Conservation (phyloP, 2,113 vertebrate genomes). For the Bubo scandiacus region DNA sequence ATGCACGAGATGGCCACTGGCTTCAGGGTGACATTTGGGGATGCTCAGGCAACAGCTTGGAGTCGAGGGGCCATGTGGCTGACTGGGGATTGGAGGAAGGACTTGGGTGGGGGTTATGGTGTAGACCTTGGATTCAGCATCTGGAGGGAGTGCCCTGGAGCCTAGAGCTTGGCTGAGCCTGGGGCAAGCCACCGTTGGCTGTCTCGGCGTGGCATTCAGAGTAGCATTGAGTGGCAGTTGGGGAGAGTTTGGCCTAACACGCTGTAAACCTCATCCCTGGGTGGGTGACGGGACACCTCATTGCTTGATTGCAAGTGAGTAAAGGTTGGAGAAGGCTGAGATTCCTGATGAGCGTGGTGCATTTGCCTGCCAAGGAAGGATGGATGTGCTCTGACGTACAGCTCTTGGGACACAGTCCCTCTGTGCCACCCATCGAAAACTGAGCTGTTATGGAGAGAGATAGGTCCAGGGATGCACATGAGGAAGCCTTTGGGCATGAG, state of each 20-base stretch:
- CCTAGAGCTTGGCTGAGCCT: not conserved
- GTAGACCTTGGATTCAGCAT: not conserved
- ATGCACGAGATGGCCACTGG: fast-evolving
- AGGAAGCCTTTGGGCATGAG: not conserved
- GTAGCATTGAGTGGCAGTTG: not conserved
- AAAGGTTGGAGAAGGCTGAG: not conserved
- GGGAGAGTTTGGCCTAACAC: not conserved
- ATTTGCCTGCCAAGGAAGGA: not conserved
- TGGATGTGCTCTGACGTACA: fast-evolving
- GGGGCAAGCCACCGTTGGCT: not conserved
- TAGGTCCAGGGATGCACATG: not conserved
- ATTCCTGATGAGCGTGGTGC: not conserved
- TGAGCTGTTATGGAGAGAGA: not conserved
- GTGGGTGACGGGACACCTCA: not conserved
- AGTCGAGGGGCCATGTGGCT: fast-evolving
- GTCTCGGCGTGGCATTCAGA: not conserved
- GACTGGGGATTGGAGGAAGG: fast-evolving
- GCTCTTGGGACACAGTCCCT: not conserved
- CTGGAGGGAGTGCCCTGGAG: not conserved
- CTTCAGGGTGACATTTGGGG: not conserved
- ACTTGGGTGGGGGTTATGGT: fast-evolving
- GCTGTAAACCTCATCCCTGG: not conserved
- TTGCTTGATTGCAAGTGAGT: not conserved
- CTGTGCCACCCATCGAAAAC: not conserved
- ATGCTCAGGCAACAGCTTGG: not conserved